Base-by-base conservation (phyloP, 2,888 invertebrate species). In the Drosophila phalerata region DNA sequence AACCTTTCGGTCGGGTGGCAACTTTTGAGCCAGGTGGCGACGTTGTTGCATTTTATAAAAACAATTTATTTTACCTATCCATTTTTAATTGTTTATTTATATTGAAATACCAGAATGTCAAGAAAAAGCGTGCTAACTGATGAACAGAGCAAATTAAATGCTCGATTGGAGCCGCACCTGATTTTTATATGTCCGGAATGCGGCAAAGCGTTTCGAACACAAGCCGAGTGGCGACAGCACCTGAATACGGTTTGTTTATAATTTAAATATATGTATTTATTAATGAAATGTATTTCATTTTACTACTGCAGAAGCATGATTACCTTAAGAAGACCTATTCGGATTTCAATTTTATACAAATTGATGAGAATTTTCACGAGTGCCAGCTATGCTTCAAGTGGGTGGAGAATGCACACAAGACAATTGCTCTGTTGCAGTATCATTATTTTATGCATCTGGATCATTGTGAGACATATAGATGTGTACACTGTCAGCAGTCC, bases 121-220 rank as follows among this genome's bases (percentile, higher is more conserved):
- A 66, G 75, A 51, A 73, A 57, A 8, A 49, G 57, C 9, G 58
- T 69, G 17, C 47, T 85, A 2, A 64, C 75, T 5, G 83, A 88
- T 17, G 86, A 86, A 34, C 82, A 88, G 37, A 78, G 73, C 37
- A 71, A 73, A 11, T 19, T 83, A 1, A 89, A 87, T 70, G 73
- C 76, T 1, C 88, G 82, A 0, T 55, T 91, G 30, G 91, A 91
- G 53, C 77, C 82, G n/a, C 91, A 91, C 38, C 86, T 91, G 83
- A 77, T 79, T 0, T 91, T 90, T 32, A 83, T 91, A 32, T 91
- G 91, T 17, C 91, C 91, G 0, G 91, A 91, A 57, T 91, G 91
- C 22, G 91, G 91, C 1, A 82, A 76, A 42, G 90, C 85, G 4
- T 88, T 87, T 60, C 73, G 77, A 0, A 87, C 90, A 1, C 91